Evolutionary conservation across 2,888 invertebrate species (phyloP).

Genomic region (Nomada ruficornis): DNA sequence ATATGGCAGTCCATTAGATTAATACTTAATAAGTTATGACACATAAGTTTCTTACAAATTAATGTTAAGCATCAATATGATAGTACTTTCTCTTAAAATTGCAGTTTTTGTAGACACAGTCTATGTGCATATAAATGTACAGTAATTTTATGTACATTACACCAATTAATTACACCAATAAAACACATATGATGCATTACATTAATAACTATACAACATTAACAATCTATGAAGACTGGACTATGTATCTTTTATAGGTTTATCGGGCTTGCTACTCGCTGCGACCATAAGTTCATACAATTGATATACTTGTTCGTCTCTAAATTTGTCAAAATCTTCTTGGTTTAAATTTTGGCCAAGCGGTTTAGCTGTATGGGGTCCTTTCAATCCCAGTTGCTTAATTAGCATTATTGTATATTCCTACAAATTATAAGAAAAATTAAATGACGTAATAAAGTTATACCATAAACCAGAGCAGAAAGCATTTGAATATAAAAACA

Average conservation of each 20-base stretch:
- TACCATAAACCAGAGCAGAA: not conserved
- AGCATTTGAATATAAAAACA: not conserved
- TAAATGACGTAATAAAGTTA: not conserved
- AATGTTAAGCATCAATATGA: not conserved
- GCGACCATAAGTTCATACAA: slow-evolving; percentile 93
- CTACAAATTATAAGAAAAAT: slow-evolving; percentile 83
- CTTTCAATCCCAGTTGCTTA: slow-evolving; percentile 89
- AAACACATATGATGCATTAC: not conserved
- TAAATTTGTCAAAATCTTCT: slow-evolving; percentile 89
- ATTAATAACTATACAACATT: not conserved
- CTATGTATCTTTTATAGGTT: slow-evolving; percentile 53
- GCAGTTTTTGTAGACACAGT: not conserved
- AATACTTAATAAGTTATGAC: not conserved
- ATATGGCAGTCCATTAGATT: not conserved
- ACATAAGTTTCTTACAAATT: too few relatives aligned
- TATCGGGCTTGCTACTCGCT: slow-evolving; percentile 84
- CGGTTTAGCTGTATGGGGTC: slow-evolving; percentile 86
- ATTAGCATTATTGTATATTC: slow-evolving; percentile 91
- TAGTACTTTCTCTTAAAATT: not conserved
- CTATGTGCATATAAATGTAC: slow-evolving; percentile 15
- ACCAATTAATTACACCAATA: slow-evolving; percentile 4
- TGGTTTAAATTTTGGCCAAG: slow-evolving; percentile 88
- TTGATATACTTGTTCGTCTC: slow-evolving; percentile 93
- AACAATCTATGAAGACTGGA: not conserved
- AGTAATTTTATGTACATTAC: not conserved